Evolutionary conservation across 92 coral and sea anemone genomes (phyloP), one percentile per base, ranked within the genome.

Genomic region (Heteractis magnifica): DNA sequence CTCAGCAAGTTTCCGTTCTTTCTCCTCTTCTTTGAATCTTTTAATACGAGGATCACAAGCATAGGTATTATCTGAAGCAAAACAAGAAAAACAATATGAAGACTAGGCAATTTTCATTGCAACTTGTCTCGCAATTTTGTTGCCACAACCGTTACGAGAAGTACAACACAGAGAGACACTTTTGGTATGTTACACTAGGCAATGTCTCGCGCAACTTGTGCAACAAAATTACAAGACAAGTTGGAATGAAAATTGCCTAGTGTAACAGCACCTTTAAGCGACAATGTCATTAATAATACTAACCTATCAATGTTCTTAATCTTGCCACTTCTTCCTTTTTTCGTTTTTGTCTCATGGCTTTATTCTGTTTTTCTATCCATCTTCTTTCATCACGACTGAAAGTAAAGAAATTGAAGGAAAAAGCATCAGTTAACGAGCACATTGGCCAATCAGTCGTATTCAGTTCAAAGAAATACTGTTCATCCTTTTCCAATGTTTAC

Each of bases 311-410:
- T 59, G 81, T 92, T 84, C 99, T 86, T 19, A 96, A 71, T 72
- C 99, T 95, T 50, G 91, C 64, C 0, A 91, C 93, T 89, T 96
- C 99, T 62, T 96, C 99, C 71, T 93, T 96, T 34, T 96, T 96
- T 60, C 98, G 79, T 70, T 94, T 96, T 64, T 96, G 99, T 83
- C 99, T 76, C 99, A 94, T 96, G 5, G 89, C 94, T 87, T 85
- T 94, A 87, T 96, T 96, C 68, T 96, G 98, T 84, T 96, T 96
- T 85, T 96, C 99, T 82, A 96, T 96, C 99, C 99, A 96, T 59
- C 99, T 84, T 52, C 98, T 87, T 81, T 96, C 99, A 64, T 96
- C 99, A 12, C 99, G 99, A 81, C 99, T 96, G 81, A 71, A 59
- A 81, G 56, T 11, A 34, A 51, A 68, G 77, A 65, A 52, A 41